Evolutionary conservation across 2,113 vertebrate genomes (phyloP).

Genomic region (Mystacornis crossleyi): DNA sequence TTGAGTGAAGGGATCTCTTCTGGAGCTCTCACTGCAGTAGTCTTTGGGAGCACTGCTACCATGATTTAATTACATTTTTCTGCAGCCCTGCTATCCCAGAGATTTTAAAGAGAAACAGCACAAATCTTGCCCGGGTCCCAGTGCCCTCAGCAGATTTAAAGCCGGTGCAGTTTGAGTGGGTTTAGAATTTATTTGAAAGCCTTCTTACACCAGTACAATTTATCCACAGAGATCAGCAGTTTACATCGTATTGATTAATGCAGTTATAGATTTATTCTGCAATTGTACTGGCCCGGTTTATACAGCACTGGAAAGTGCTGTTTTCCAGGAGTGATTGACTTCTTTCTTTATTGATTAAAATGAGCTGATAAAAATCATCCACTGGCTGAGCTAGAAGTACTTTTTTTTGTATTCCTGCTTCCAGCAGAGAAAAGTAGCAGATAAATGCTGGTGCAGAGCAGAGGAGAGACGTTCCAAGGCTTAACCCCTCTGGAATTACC

Average conservation of each 20-base stretch:
- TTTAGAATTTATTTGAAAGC: slow-evolving; percentile 58
- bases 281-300: slow-evolving; percentile 34
- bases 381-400: background rate
- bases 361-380: slow-evolving; percentile 66
- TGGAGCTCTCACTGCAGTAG: background rate
- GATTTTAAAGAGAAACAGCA: slow-evolving; percentile 4
- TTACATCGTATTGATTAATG: slow-evolving; percentile 68
- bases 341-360: slow-evolving; percentile 73
- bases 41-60: background rate
- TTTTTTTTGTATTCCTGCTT: background rate
- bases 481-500: background rate
- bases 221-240: slow-evolving; percentile 69
- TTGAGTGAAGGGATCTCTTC: background rate
- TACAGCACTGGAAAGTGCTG: background rate
- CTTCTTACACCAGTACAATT: slow-evolving; percentile 42
- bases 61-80: background rate
- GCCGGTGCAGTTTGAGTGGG: slow-evolving; percentile 26
- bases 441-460: background rate
- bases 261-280: slow-evolving; percentile 43
- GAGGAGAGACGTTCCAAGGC: background rate
- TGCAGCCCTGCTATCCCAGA: background rate
- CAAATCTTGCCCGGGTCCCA: background rate
- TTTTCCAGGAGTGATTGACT: slow-evolving; percentile 67
- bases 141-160: slow-evolving; percentile 36
- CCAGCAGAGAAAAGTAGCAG: slow-evolving; percentile 14